Conservation (phyloP, 2,888 invertebrate genomes). For the Pelosia muscerda region DNA sequence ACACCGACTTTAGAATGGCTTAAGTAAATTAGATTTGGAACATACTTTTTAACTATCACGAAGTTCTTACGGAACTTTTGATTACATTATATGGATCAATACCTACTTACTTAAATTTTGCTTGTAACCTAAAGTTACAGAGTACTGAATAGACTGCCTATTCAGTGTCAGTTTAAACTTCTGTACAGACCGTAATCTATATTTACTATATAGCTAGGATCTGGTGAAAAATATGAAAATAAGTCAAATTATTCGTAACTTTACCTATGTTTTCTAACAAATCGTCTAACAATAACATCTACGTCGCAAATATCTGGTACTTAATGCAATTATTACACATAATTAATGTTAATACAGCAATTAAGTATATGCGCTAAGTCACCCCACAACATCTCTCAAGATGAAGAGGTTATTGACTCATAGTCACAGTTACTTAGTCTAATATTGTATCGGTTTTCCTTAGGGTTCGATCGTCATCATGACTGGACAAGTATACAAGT, state of each 20-base stretch:
- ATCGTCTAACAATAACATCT: too few relatives aligned
- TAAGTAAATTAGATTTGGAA: constrained; percentile 39
- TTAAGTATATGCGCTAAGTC: neutral
- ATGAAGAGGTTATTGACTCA: constrained; percentile 20
- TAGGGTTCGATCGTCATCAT: constrained; percentile 22
- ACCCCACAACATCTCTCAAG: neutral
- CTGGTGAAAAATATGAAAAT: neutral
- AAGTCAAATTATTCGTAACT: neutral
- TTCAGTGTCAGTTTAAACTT: neutral
- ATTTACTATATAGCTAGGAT: neutral
- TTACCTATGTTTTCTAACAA: too few relatives aligned
- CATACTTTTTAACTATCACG: constrained; percentile 1
- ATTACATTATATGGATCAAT: neutral
- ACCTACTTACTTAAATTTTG: too few relatives aligned
- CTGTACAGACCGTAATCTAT: neutral
- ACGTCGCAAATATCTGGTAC: too few relatives aligned
- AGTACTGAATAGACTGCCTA: too few relatives aligned
- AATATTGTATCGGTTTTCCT: constrained; percentile 25
- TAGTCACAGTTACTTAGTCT: constrained; percentile 26
- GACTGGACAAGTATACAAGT: constrained; percentile 21
- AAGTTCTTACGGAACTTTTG: constrained; percentile 2
- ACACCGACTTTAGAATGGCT: constrained; percentile 52
- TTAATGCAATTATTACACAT: too few relatives aligned
- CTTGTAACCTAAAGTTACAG: neutral
- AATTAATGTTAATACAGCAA: neutral